Evolutionary conservation across 2,797 vertebrate species (phyloP), one percentile per base, ranked within the genome.

Genomic region (Cottoperca gobio): DNA sequence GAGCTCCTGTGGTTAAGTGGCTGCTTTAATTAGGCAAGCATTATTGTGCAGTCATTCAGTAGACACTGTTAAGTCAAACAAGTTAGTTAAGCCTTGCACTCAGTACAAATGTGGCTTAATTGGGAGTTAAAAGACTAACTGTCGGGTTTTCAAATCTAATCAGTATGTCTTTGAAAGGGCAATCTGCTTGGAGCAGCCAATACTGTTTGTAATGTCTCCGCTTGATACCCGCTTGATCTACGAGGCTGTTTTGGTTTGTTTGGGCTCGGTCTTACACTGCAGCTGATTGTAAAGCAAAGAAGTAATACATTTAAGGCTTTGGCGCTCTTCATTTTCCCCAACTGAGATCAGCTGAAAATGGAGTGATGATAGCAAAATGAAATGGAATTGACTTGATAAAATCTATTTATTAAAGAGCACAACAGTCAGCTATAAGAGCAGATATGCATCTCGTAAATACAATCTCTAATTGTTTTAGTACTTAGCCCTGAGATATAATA

Each of bases 1-100:
- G 21, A 8, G 76, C 76, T 83, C 85, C 85, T 64, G 74, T 82
- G 84, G 83, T 81, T 86, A 88, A 90, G 78, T 76, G 82, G 82
- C 71, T 69, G 80, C 65, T 81, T 86, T 79, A 85, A 89, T 79
- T 84, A 84, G 74, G 74, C 83, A 82, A 85, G 90, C 70, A 83
- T 91, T 81, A 78, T 81, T 73, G 82, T 73, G 77, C 71, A 86
- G 76, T 77, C 83, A 80, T 84, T 88, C 82, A 76, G 66, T 66
- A 72, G 79, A 82, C 78, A 81, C 75, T 76, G 53, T 76, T 78
- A 74, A 83, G 77, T 85, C 67, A 73, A 83, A 88, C 74, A 77
- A 73, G 81, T 85, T 78, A 50, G 81, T 86, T 87, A 70, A 82
- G 52, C 69, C 48, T 70, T 73, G 65, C 57, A 60, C 78, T 70